Conservation (phyloP, 1,140 invertebrate genomes). For the Polypedilum pembai region DNA sequence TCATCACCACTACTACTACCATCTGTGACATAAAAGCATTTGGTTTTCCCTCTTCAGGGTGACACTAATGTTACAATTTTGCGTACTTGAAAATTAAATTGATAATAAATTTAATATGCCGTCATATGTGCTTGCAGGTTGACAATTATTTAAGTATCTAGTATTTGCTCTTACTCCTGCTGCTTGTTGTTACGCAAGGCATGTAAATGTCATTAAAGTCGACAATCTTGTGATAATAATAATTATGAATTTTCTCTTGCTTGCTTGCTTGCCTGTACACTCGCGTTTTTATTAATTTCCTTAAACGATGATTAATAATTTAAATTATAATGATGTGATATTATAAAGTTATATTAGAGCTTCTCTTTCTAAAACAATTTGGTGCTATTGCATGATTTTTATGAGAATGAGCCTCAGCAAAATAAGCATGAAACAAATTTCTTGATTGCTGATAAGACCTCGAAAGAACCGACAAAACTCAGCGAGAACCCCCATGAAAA, state of each 20-base stretch:
- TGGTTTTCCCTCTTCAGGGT: background rate
- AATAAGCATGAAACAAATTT: conserved; percentile 19
- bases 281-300: conserved; percentile 5
- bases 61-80: conserved; percentile 13
- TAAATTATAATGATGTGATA: conserved; percentile 4
- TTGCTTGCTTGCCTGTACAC: background rate
- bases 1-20: background rate
- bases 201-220: no score
- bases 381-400: conserved; percentile 4
- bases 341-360: no score
- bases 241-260: background rate
- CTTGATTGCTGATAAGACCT: conserved; percentile 1
- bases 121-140: conserved; percentile 16
- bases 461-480: conserved; percentile 1
- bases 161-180: background rate
- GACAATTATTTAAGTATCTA: background rate
- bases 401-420: background rate
- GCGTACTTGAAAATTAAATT: background rate
- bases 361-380: background rate
- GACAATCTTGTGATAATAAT: background rate
- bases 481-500: conserved; percentile 21
- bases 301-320: conserved; percentile 19
- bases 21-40: background rate
- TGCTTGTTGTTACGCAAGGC: no score
- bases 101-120: conserved; percentile 2